Evolutionary conservation across 2,888 invertebrate species (phyloP).

Genomic region (Lampropteryx suffumata): DNA sequence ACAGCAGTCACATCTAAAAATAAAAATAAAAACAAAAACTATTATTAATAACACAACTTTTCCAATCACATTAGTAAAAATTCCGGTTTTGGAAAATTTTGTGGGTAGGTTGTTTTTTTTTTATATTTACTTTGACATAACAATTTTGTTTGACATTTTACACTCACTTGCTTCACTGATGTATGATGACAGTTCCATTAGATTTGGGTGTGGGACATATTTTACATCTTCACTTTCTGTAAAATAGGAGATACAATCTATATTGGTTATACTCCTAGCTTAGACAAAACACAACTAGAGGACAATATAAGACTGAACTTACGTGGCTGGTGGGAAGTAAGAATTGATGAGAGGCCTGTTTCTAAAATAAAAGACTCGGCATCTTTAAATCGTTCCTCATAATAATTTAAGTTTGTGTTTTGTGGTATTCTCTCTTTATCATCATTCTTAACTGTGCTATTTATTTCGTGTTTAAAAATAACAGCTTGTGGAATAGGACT

Average conservation of each 20-base stretch:
- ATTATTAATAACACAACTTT: not conserved
- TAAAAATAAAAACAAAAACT: conserved; percentile 6
- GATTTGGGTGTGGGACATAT: conserved; percentile 67
- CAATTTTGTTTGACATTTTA: not conserved
- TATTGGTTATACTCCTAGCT: too few species aligned
- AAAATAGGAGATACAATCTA: conserved; percentile 27
- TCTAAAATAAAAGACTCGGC: conserved; percentile 91
- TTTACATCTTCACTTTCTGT: conserved; percentile 71
- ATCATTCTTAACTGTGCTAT: conserved; percentile 45
- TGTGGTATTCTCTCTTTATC: conserved; percentile 56
- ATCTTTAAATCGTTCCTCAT: conserved; percentile 88
- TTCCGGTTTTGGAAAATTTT: not conserved
- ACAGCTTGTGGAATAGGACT: conserved; percentile 39
- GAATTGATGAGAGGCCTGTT: conserved; percentile 76
- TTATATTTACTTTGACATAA: too few species aligned
- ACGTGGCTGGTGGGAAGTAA: conserved; percentile 56
- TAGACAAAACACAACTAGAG: conserved; percentile 2
- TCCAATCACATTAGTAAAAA: not conserved
- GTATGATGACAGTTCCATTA: conserved; percentile 76
- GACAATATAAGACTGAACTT: conserved; percentile 40
- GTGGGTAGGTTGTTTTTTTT: conserved; percentile 19
- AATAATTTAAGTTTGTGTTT: conserved; percentile 63
- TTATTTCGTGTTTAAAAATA: conserved; percentile 44
- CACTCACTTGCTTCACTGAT: conserved; percentile 78
- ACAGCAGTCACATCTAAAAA: conserved; percentile 77